Evolutionary conservation across 2,113 vertebrate species (phyloP), one percentile per base, ranked within the genome.

Genomic region (Campylomormyrus numenius): DNA sequence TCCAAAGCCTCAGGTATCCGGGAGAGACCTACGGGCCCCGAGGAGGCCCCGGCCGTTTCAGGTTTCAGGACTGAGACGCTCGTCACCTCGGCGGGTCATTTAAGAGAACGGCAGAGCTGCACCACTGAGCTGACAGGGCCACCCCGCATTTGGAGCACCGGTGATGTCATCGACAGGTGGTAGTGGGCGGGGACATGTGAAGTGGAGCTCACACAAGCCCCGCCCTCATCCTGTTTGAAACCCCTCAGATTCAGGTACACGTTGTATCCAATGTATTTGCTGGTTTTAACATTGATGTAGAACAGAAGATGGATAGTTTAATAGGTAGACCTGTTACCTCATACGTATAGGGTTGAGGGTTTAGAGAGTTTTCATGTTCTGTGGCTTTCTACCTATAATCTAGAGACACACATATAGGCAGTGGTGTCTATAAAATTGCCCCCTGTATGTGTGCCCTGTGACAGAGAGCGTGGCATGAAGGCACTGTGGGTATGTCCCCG

Each of bases 11-110:
- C 39, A 21, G 77, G 35, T 83, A 39, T 83, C 77, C 8, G 17
- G 77, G 77, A 46, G 17, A 46, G 35, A 42, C 77, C 77, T 11
- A 21, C 5, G 8, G 77, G 39, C 2, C 39, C 13, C 77, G 0
- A 1, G 77, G 77, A 3, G 17, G 77, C 39, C 11, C 52, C 31
- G 10, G 31, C 1, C 7, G 89, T 31, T 84, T 89, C 77, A 46
- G 77, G 42, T 90, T 90, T 66, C 89, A 66, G 83, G 80, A 24
- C 84, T 24, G 49, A 86, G 89, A 86, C 53, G 31, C 35, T 80
- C 2, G 56, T n/a, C 56, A 62, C 56, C 56, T 62, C 7, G 2
- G 21, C 56, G 24, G 56, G 56, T 62, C 56, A n/a, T n/a, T n/a
- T n/a, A 56, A 27, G 66, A 4, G n/a, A 74, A 31, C 66, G 27